phyloP scores from a whole-genome alignment of 2,888 invertebrate species.

The Drosophila paucipuncta region DNA sequence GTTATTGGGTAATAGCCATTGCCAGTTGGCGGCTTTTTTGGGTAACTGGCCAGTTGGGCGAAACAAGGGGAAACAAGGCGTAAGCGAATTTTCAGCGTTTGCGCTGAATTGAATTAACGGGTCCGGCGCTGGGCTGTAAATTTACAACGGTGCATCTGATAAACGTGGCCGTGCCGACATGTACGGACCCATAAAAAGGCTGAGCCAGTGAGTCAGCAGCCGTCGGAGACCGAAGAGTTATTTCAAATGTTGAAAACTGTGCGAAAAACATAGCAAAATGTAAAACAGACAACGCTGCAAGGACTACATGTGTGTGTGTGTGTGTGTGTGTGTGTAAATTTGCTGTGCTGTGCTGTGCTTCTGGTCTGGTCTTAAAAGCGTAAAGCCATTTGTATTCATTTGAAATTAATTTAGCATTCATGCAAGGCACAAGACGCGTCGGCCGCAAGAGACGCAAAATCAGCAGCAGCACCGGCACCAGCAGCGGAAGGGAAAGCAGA shows the following conservation, averaged over 20 bases:
- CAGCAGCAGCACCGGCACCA: slow-evolving; percentile 42
- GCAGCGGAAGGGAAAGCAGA: not conserved
- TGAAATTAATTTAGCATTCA: slow-evolving; percentile 81
- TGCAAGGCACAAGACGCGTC: slow-evolving; percentile 67
- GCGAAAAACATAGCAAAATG: slow-evolving; percentile 67
- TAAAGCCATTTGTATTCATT: slow-evolving; percentile 81
- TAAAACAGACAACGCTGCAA: slow-evolving; percentile 68
- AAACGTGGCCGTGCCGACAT: slow-evolving; percentile 66
- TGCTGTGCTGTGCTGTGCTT: slow-evolving; percentile 45
- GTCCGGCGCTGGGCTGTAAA: slow-evolving; percentile 69
- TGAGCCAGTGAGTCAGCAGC: slow-evolving; percentile 59
- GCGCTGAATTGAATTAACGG: slow-evolving; percentile 79
- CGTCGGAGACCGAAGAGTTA: slow-evolving; percentile 66
- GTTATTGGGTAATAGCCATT: slow-evolving; percentile 75
- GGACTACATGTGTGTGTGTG: slow-evolving; percentile 29
- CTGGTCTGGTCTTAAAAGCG: slow-evolving; percentile 75
- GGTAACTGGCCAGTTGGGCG: not conserved
- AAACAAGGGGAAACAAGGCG: slow-evolving; percentile 3
- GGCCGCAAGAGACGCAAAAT: slow-evolving; percentile 60
- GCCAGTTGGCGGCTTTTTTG: slow-evolving; percentile 33
- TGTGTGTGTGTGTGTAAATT: slow-evolving; percentile 32
- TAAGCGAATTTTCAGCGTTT: slow-evolving; percentile 57
- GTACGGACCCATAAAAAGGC: slow-evolving; percentile 55
- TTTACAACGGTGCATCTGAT: slow-evolving; percentile 77
- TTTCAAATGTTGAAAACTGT: slow-evolving; percentile 65